Evolutionary conservation across 2,113 vertebrate genomes (phyloP), one percentile per base, ranked within the genome.

Genomic region (Colistium nudipinnis): DNA sequence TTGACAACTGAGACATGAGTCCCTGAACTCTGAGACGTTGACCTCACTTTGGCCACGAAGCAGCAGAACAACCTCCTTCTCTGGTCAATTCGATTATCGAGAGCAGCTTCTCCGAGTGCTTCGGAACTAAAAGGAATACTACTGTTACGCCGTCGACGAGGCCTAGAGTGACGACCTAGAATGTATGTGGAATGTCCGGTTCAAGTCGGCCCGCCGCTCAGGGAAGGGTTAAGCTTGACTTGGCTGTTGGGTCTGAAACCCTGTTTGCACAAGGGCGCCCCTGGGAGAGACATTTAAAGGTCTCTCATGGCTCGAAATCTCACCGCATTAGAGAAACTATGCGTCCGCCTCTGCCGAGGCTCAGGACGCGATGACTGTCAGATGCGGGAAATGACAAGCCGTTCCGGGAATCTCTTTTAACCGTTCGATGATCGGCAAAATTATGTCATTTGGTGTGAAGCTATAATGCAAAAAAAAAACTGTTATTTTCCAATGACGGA

Each of bases 101-200:
- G 1, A 43, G 7, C 16, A 33, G 64, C 33, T 9, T 53, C 48
- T 62, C 33, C 35, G 56, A 39, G 8, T 1, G 17, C 47, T 24
- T 66, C 28, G 56, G 33, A n/a, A n/a, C n/a, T 49, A 6, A 64
- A 24, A 28, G 3, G 11, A 51, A 67, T 62, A 39, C 62, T 49
- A 7, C 24, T 45, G 30, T 5, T 67, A 57, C 30, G 27, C n/a
- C 70, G 61, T 93, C 84, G 88, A 69, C 53, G 61, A 60, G 65
- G 53, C 73, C 51, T 28, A 73, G 36, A 70, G 75, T 86, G 87
- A 80, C 28, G 83, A 77, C 74, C 90, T 89, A 85, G 85, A 81
- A 82, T 87, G 82, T 86, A 89, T 88, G 60, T 79, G 83, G 89
- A 93, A 92, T 80, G 85, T 88, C 86, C 88, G 80, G 78, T 83